Base-by-base conservation (phyloP, 92 coral and sea anemone genomes). In the Zoanthus sociatus region DNA sequence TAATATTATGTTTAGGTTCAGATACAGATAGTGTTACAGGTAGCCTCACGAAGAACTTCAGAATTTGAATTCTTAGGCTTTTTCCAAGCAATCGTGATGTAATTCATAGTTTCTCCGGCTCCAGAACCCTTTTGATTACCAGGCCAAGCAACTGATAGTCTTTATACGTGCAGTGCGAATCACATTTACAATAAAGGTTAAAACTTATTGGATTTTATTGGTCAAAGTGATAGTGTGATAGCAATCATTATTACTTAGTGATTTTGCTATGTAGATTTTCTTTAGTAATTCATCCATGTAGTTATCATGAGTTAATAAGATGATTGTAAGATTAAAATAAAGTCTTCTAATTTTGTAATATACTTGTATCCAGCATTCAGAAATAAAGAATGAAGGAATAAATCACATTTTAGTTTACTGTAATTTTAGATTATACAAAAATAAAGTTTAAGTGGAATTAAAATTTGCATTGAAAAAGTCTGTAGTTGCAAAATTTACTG, bases 111-210 rank as follows among this genome's bases (percentile, higher is more conserved):
- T 26, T 6, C 72, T 26, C 18, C 7, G 42, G 6, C 9, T 7
- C 4, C 42, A 67, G 54, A 67, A 67, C 42, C 72, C 7, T 67
- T 67, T 18, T 20, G 72, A 67, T 67, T 67, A 26, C 42, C 30
- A 20, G 72, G 44, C 42, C 7, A 3, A 67, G 72, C 42, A 67
- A 8, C 12, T 16, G 42, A 21, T 30, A 67, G 42, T 21, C 13
- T 67, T 67, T 67, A 67, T 67, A 67, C 72, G 20, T 67, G 33
- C 3, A 26, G 72, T 67, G 72, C 72, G 42, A 42, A 67, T 67
- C 42, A 20, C 20, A 42, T 67, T 67, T n/a, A 67, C 72, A 21
- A 21, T 4, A 12, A 67, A 67, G 72, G 33, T 4, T 67, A 9
- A 67, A 67, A 67, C 72, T 67, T 0, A 67, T 67, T 67, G 9